phyloP scores from a whole-genome alignment of 2,888 invertebrate species.

The Drosophila robusta region DNA sequence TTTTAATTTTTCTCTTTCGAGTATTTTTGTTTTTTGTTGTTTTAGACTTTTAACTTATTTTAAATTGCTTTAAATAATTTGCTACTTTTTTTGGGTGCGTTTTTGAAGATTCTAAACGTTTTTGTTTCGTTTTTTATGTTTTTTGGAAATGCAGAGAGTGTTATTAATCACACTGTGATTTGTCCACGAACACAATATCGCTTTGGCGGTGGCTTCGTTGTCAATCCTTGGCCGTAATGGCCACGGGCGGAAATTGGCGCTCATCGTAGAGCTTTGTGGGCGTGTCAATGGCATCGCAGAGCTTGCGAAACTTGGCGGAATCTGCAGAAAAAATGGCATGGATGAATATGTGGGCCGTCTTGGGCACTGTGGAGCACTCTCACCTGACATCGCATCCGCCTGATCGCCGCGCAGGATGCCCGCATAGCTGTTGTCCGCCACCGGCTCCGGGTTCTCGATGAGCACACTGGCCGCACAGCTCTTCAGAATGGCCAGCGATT shows the following conservation, averaged over 20 bases:
- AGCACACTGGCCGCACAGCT: conserved; percentile 77
- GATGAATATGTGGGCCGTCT: not conserved
- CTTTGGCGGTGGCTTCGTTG: conserved; percentile 48
- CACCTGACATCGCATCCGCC: conserved; percentile 93
- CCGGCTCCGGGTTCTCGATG: conserved; percentile 80
- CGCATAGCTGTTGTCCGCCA: conserved; percentile 89
- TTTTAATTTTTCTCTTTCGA: conserved; percentile 60
- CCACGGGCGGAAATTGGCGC: conserved; percentile 84
- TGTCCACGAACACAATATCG: conserved; percentile 53
- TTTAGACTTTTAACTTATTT: conserved; percentile 22
- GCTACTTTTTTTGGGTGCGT: conserved; percentile 29
- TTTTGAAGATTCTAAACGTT: conserved; percentile 23
- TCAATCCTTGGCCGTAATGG: conserved; percentile 83
- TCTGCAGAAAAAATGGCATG: conserved; percentile 59
- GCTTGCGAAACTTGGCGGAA: conserved; percentile 84
- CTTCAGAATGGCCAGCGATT: conserved; percentile 64
- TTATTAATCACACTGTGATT: conserved; percentile 42
- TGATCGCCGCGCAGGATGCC: conserved; percentile 95
- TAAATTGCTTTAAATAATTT: conserved; percentile 47
- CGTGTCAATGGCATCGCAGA: conserved; percentile 84
- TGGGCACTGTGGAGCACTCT: not conserved
- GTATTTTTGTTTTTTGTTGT: conserved; percentile 51
- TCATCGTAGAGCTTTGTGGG: conserved; percentile 84
- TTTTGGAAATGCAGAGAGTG: conserved; percentile 39
- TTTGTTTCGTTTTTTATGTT: conserved; percentile 11